These are phyloP conservation scores for Lethenteron reissneri DNA, from an alignment of 2,113 vertebrate species.

Conservation along the genomic window DNA sequence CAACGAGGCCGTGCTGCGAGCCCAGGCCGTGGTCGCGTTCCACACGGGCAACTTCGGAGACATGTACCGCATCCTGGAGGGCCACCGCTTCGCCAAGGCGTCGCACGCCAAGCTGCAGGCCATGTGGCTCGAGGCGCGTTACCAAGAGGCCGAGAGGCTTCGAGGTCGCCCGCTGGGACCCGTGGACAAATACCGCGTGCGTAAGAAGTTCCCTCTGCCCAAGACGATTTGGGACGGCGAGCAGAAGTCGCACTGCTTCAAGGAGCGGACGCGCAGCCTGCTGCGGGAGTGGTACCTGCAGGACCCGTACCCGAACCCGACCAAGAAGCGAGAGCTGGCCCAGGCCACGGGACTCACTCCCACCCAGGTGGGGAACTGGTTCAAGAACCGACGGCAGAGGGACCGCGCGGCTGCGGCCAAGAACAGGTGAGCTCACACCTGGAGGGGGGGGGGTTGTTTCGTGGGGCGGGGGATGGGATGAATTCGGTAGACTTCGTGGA, in stretches of 20 bases:
- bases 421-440: background rate
- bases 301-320: constrained; percentile 1
- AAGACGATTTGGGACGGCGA: constrained; percentile 44
- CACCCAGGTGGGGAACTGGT: background rate
- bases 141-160: constrained; percentile 36
- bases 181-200: constrained; percentile 40
- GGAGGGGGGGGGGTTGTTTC: background rate
- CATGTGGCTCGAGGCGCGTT: constrained; percentile 41
- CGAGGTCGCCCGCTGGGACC: constrained; percentile 32
- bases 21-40: constrained; percentile 34
- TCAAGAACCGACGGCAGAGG: constrained; percentile 2
- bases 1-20: constrained; percentile 38
- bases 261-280: constrained; percentile 15
- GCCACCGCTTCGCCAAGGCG: constrained; percentile 33
- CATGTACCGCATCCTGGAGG: constrained; percentile 37
- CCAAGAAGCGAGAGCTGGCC: background rate
- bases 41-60: constrained; percentile 36
- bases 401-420: background rate
- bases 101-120: constrained; percentile 39
- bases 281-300: constrained; percentile 3
- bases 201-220: constrained; percentile 43
- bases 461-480: background rate
- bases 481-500: background rate
- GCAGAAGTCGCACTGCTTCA: constrained; percentile 44
- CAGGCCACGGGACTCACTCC: background rate